phyloP scores from a whole-genome alignment of 2,888 invertebrate species.

The Drosophila diplacantha region DNA sequence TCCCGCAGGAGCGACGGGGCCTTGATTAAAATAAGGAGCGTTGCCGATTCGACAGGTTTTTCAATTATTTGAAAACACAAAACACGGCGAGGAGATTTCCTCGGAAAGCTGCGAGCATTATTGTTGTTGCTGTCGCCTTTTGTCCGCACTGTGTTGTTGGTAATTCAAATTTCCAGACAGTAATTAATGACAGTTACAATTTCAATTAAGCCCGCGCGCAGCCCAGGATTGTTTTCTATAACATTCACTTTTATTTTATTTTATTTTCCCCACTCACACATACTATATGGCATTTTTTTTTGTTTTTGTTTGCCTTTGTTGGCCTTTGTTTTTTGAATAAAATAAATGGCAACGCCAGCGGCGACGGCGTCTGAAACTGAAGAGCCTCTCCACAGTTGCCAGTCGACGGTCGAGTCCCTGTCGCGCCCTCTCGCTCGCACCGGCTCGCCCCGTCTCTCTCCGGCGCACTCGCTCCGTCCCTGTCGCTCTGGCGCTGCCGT shows the following conservation, averaged over 20 bases:
- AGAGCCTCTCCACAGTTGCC: conserved; percentile 68
- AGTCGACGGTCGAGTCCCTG: conserved; percentile 12
- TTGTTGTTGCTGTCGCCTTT: conserved; percentile 38
- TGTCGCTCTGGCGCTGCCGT: conserved; percentile 19
- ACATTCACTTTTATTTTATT: conserved; percentile 42
- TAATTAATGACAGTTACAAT: conserved; percentile 78
- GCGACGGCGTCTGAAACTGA: conserved; percentile 56
- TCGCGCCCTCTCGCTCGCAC: conserved; percentile 25
- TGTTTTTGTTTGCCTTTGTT: conserved; percentile 46
- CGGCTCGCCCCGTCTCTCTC: conserved; percentile 9
- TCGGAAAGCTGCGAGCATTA: conserved; percentile 15
- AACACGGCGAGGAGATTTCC: conserved; percentile 39
- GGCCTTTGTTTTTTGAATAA: conserved; percentile 63
- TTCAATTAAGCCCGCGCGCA: conserved; percentile 63
- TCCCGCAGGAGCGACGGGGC: conserved; percentile 41
- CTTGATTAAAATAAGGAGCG: conserved; percentile 63
- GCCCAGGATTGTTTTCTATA: conserved; percentile 61
- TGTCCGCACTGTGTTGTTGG: conserved; percentile 49
- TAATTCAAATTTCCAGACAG: conserved; percentile 75
- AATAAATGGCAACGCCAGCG: conserved; percentile 71
- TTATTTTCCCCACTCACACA: conserved; percentile 31
- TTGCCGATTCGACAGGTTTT: conserved; percentile 69
- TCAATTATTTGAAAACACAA: conserved; percentile 59
- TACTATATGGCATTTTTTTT: conserved; percentile 13
- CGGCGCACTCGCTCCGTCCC: conserved; percentile 8